Base-by-base conservation (phyloP, 2,113 vertebrate species). In the Perca flavescens region DNA sequence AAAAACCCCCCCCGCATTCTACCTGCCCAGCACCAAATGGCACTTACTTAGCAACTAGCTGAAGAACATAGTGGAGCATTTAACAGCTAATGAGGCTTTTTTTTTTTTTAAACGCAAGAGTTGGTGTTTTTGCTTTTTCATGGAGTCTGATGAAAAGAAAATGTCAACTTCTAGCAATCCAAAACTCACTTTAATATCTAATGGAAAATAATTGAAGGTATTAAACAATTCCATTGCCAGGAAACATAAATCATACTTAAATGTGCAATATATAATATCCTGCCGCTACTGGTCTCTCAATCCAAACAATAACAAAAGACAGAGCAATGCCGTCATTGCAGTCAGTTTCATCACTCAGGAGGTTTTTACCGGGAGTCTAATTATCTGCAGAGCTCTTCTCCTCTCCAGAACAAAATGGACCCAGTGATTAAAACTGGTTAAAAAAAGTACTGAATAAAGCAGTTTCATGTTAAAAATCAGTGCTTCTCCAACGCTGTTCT, bases 111-210 rank as follows among this genome's bases (percentile, higher is more conserved):
- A n/a, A 56, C 14, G 8, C 19, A 71, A 15, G 52, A 25, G 31
- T 2, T 54, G 19, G 31, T 70, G 15, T 72, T 61, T 64, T 46
- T 40, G 31, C 14, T 22, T 62, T 16, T 21, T 31, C 10, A 50
- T 12, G 11, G 22, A 60, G 72, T 43, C 36, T 52, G 64, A 76
- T 71, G 25, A 76, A 56, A 72, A 58, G 14, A 54, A 78, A 60
- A 69, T 81, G 64, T 53, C 47, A 43, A 52, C 40, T 58, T 71
- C 15, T 40, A 60, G 81, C 40, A 57, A 86, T 64, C 64, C 28
- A 28, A 28, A 28, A 28, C 28, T 69, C 74, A 68, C 31, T 6
- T 28, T 31, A 77, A 25, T 73, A 72, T 52, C 17, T 64, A 21
- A 54, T 28, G 65, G 46, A 43, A 36, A 82, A 54, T 25, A 75